Conservation (phyloP, 35 echinoderm and acorn worm genomes). For the Stichopus chloronotus region DNA sequence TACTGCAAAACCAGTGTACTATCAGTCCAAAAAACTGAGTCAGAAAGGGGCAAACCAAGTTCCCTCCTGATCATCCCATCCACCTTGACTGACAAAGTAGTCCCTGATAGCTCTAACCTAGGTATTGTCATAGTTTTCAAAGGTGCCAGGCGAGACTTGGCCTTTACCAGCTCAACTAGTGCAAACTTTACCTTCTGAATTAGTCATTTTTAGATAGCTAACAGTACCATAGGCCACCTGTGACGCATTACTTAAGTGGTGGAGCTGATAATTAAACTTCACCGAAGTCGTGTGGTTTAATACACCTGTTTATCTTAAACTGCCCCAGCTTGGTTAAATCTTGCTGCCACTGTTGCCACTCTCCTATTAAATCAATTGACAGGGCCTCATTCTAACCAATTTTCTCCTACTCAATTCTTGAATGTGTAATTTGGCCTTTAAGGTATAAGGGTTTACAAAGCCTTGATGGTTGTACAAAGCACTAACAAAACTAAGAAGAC, state of each 20-base stretch:
- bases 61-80: conserved; percentile 43
- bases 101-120: conserved; percentile 50
- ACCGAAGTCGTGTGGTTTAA: conserved; percentile 32
- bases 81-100: conserved; percentile 41
- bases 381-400: conserved; percentile 64
- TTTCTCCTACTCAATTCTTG: conserved; percentile 60
- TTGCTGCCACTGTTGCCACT: conserved; percentile 60
- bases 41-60: not conserved
- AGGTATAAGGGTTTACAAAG: conserved; percentile 40
- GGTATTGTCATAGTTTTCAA: conserved; percentile 68
- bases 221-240: conserved; percentile 61
- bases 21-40: conserved; percentile 71
- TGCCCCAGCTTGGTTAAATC: conserved; percentile 48
- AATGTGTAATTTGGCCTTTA: conserved; percentile 60
- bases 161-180: conserved; percentile 55
- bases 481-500: conserved; percentile 51
- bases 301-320: conserved; percentile 27
- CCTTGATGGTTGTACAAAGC: conserved; percentile 69
- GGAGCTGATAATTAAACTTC: conserved; percentile 56
- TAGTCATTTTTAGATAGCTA: conserved; percentile 47
- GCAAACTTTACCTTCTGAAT: conserved; percentile 24
- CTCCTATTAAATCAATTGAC: not conserved
- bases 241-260: conserved; percentile 72
- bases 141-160: conserved; percentile 63
- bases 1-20: conserved; percentile 69